phyloP scores from a whole-genome alignment of 2,888 invertebrate genomes.

The Icerya purchasi region DNA sequence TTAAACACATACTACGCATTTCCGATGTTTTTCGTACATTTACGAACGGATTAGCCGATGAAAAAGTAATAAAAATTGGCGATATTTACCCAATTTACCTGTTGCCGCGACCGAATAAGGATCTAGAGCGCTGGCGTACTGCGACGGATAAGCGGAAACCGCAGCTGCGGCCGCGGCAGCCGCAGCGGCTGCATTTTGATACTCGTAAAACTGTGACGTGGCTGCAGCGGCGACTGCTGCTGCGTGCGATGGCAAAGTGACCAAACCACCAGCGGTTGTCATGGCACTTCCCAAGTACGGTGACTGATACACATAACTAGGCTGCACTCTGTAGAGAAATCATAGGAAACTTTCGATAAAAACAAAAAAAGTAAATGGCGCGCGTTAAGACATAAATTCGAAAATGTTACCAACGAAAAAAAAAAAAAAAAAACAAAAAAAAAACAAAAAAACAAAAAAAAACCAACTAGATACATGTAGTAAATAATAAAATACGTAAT shows the following conservation, averaged over 20 bases:
- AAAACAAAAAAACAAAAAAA: no score
- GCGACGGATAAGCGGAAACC: slow-evolving; percentile 45
- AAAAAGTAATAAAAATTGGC: background rate
- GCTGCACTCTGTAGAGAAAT: slow-evolving; percentile 39
- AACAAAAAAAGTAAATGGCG: background rate
- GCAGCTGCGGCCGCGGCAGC: slow-evolving; percentile 44
- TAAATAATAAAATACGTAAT: no score
- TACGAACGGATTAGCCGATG: no score
- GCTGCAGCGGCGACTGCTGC: slow-evolving; percentile 45
- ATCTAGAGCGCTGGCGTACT: slow-evolving; percentile 52
- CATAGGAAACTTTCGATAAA: background rate
- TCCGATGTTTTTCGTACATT: no score
- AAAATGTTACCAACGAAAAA: background rate
- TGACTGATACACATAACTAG: slow-evolving; percentile 55
- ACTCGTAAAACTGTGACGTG: slow-evolving; percentile 58
- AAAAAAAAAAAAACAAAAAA: slow-evolving; percentile 2
- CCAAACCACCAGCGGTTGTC: slow-evolving; percentile 26
- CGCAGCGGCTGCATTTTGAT: slow-evolving; percentile 43
- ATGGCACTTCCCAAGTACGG: slow-evolving; percentile 38
- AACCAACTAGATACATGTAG: no score
- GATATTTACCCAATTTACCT: slow-evolving; percentile 29
- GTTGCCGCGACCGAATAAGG: slow-evolving; percentile 45
- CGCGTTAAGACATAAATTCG: background rate
- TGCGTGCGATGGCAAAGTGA: slow-evolving; percentile 30
- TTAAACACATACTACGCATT: no score